Evolutionary conservation across 2,113 vertebrate genomes (phyloP).

Genomic region (Centropristis striata): DNA sequence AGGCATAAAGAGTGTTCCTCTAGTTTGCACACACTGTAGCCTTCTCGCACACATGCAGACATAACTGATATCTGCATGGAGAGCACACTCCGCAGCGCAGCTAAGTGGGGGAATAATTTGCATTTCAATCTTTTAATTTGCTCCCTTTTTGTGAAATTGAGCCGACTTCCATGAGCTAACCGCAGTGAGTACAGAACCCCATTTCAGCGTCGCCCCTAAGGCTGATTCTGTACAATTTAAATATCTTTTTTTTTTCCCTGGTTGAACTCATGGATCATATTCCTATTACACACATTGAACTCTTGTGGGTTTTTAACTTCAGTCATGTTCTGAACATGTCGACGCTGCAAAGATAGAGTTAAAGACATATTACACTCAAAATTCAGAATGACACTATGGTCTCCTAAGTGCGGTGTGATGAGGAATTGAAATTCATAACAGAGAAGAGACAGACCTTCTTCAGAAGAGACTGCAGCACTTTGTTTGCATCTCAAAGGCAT

Average conservation of each 20-base stretch:
- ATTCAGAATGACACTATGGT: background rate
- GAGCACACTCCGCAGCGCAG: constrained; percentile 38
- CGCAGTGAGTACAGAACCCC: constrained; percentile 35
- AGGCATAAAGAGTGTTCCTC: background rate
- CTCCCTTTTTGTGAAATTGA: constrained; percentile 65
- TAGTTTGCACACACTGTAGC: background rate
- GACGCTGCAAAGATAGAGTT: constrained; percentile 48
- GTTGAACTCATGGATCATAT: constrained; percentile 49
- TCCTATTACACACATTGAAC: constrained; percentile 51
- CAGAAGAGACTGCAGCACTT: background rate
- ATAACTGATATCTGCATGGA: constrained; percentile 33
- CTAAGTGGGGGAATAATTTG: constrained; percentile 62
- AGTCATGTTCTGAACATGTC: constrained; percentile 49
- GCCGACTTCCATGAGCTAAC: constrained; percentile 54
- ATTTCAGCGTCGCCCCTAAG: constrained; percentile 44
- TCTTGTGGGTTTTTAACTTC: constrained; percentile 31
- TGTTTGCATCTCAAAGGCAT: background rate
- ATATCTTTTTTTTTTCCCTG: constrained; percentile 29
- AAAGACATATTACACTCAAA: constrained; percentile 9
- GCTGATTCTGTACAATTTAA: constrained; percentile 54
- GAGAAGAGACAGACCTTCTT: background rate
- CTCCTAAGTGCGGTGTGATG: background rate
- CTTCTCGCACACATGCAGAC: constrained; percentile 5
- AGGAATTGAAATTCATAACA: background rate
- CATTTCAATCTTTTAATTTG: constrained; percentile 74